A percentile compares a stretch with the other conserved stretches of the same genome.
Evolutionary conservation across 1,140 invertebrate genomes (phyloP).

Genomic region (Meloidogyne exigua): DNA sequence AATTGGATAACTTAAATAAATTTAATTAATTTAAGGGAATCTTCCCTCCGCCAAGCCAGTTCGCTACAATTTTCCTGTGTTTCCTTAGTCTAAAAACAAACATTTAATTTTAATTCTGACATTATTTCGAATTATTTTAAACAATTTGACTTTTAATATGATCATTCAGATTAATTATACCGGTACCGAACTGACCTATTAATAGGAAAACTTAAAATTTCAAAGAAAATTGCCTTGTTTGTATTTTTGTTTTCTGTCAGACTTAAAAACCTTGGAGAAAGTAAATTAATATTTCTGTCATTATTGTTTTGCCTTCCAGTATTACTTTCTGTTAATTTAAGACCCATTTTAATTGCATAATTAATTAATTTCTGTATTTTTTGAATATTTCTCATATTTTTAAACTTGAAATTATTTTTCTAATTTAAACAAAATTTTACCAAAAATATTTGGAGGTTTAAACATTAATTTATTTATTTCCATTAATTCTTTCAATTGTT

Average conservation of each 20-base stretch:
- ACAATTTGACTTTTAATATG: no score
- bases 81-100: neutral
- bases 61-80: neutral
- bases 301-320: neutral
- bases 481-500: slow-evolving; percentile 3
- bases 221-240: neutral
- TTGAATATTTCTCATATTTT: neutral
- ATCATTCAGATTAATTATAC: no score
- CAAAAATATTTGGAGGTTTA: neutral
- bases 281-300: neutral
- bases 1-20: slow-evolving; percentile 9
- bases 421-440: neutral
- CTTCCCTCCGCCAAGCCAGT: no score
- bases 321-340: neutral
- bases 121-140: no score
- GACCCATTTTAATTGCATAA: slow-evolving; percentile 9
- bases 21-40: no score
- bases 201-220: neutral
- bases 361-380: slow-evolving; percentile 8
- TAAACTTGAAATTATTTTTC: slow-evolving; percentile 6
- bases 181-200: no score
- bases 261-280: slow-evolving; percentile 32
- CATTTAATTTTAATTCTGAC: no score
- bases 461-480: neutral
- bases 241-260: slow-evolving; percentile 11